Conservation (phyloP, 2,888 invertebrate genomes). For the Siphlonurus alternatus region DNA sequence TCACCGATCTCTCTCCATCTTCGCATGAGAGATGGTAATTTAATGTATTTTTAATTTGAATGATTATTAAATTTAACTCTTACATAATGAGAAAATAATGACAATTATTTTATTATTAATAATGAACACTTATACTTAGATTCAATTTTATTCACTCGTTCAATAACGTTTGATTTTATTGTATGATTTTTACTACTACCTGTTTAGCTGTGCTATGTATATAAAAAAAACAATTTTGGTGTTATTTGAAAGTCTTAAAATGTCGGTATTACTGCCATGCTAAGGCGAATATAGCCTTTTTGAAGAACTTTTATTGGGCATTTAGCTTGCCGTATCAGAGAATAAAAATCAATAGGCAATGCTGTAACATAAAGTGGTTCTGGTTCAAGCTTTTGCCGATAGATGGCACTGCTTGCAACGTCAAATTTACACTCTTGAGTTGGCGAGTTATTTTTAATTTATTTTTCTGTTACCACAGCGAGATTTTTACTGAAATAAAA, state of each 20-base stretch:
- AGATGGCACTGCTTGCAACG: not conserved
- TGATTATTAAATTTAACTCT: no score
- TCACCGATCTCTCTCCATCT: no score
- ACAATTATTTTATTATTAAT: no score
- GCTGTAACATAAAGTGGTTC: not conserved
- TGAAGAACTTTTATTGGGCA: not conserved
- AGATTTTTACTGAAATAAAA: no score
- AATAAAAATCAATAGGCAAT: conserved; percentile 3
- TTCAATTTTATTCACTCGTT: no score
- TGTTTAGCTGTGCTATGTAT: not conserved
- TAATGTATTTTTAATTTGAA: no score
- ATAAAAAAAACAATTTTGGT: not conserved
- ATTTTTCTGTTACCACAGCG: no score
- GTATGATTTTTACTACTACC: not conserved
- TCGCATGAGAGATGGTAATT: no score
- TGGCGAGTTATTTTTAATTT: no score
- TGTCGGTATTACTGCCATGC: not conserved
- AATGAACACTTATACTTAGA: no score
- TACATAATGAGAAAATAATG: no score
- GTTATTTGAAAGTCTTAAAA: not conserved
- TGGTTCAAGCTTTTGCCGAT: not conserved
- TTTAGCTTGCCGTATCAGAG: not conserved
- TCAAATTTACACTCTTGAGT: no score
- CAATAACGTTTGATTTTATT: not conserved
- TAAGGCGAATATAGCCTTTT: not conserved